These are phyloP conservation scores for Ornithoptera alexandrae DNA, from an alignment of 2,888 invertebrate genomes.

Conservation along the genomic window DNA sequence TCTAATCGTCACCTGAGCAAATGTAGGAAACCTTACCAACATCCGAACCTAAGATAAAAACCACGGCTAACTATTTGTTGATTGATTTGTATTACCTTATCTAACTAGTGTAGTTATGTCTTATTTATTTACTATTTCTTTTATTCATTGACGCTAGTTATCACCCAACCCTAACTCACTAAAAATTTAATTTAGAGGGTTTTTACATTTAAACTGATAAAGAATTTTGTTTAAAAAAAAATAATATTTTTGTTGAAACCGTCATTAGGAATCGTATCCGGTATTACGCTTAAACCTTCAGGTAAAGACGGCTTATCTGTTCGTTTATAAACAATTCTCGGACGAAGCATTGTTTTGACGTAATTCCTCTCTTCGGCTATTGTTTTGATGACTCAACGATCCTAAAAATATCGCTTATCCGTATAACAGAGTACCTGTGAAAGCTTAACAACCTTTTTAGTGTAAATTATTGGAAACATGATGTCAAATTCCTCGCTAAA, in stretches of 20 bases:
- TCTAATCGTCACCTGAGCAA: too few relatives aligned
- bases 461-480: constrained; percentile 1
- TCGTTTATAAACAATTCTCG: constrained; percentile 53
- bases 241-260: constrained; percentile 1
- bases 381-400: constrained; percentile 11
- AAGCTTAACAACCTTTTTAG: neutral
- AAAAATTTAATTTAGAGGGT: neutral
- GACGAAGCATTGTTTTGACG: constrained; percentile 45
- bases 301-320: constrained; percentile 44
- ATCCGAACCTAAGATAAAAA: too few relatives aligned
- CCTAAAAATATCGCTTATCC: neutral
- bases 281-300: constrained; percentile 30
- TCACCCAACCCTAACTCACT: too few relatives aligned
- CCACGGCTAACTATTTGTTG: too few relatives aligned
- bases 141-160: neutral
- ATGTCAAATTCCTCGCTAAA: constrained; percentile 1
- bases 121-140: neutral
- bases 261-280: constrained; percentile 29
- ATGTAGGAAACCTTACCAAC: too few relatives aligned
- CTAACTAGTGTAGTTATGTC: too few relatives aligned
- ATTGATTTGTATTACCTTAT: neutral
- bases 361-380: constrained; percentile 38
- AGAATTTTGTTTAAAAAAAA: constrained; percentile 12
- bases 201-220: neutral
- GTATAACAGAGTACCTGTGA: neutral